Percentiles rank a stretch among this genome's conserved stretches.
These are phyloP conservation scores for Caenorhabditis parvicauda DNA, from an alignment of 2,888 invertebrate genomes.

Conservation along the genomic window DNA sequence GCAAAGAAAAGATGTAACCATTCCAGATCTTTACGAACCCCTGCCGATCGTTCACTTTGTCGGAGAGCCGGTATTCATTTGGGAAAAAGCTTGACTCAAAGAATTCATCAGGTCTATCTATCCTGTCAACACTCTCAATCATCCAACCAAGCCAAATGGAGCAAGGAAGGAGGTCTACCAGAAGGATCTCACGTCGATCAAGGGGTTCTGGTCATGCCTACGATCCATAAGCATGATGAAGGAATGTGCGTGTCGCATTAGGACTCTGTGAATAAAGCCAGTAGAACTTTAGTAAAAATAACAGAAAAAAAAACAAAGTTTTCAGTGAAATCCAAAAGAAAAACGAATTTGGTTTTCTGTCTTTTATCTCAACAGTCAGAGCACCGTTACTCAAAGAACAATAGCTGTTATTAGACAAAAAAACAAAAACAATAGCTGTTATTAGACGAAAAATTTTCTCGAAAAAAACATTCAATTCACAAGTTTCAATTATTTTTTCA, in stretches of 20 bases:
- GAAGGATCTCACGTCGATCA: constrained; percentile 18
- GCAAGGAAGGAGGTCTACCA: constrained; percentile 25
- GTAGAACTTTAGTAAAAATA: background rate
- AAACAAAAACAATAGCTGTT: no score
- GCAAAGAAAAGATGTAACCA: no score
- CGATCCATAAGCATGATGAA: constrained; percentile 28
- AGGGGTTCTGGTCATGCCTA: constrained; percentile 34
- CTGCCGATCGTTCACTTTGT: constrained; percentile 23
- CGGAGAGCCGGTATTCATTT: constrained; percentile 13
- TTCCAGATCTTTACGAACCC: background rate
- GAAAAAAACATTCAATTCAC: no score
- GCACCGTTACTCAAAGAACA: no score
- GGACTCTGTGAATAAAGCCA: background rate
- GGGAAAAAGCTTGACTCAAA: background rate
- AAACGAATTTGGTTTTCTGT: no score
- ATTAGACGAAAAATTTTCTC: no score
- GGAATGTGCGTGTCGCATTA: constrained; percentile 23
- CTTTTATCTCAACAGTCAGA: no score
- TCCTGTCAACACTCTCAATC: constrained; percentile 14
- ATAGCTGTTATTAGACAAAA: no score
- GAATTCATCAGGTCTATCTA: constrained; percentile 13
- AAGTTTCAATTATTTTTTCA: no score
- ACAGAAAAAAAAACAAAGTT: no score
- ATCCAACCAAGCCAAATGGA: constrained; percentile 16
- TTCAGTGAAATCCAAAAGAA: no score